Evolutionary conservation across 2,888 invertebrate species (phyloP).

Genomic region (Pollenia amentaria): DNA sequence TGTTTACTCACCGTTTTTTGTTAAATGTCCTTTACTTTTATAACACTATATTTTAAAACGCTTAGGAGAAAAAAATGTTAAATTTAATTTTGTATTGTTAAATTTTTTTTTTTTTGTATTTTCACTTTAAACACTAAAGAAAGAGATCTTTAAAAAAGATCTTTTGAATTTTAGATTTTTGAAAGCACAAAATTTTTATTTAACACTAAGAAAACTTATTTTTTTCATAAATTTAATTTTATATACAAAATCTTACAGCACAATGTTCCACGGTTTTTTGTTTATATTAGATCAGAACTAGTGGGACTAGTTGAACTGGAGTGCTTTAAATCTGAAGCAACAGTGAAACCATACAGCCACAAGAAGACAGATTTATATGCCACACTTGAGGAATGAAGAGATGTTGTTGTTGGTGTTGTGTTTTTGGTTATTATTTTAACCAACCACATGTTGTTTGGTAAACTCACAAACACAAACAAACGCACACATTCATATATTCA

Average conservation of each 20-base stretch:
- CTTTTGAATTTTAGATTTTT: no score
- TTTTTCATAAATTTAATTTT: slow-evolving; percentile 20
- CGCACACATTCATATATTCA: not conserved
- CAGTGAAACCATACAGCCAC: slow-evolving; percentile 80
- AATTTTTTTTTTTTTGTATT: not conserved
- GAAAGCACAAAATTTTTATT: not conserved
- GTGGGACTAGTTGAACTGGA: slow-evolving; percentile 77
- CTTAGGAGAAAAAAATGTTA: not conserved
- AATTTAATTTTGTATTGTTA: not conserved
- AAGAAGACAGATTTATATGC: slow-evolving; percentile 81
- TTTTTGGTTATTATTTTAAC: slow-evolving; percentile 38
- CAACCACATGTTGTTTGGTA: slow-evolving; percentile 73
- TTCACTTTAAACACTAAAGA: not conserved
- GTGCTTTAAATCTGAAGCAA: slow-evolving; percentile 81
- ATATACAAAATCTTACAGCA: slow-evolving; percentile 24
- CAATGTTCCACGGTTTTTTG: slow-evolving; percentile 22
- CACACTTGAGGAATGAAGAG: slow-evolving; percentile 46
- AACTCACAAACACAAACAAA: slow-evolving; percentile 23
- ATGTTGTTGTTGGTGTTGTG: slow-evolving; percentile 21
- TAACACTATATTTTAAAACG: slow-evolving; percentile 4
- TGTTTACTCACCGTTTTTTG: slow-evolving; percentile 43
- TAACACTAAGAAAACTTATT: not conserved
- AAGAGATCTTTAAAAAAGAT: no score
- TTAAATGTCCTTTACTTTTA: slow-evolving; percentile 11
- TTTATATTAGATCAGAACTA: slow-evolving; percentile 34